Base-by-base conservation (phyloP, 2,888 invertebrate species). In the Sylvicola cinctus region DNA sequence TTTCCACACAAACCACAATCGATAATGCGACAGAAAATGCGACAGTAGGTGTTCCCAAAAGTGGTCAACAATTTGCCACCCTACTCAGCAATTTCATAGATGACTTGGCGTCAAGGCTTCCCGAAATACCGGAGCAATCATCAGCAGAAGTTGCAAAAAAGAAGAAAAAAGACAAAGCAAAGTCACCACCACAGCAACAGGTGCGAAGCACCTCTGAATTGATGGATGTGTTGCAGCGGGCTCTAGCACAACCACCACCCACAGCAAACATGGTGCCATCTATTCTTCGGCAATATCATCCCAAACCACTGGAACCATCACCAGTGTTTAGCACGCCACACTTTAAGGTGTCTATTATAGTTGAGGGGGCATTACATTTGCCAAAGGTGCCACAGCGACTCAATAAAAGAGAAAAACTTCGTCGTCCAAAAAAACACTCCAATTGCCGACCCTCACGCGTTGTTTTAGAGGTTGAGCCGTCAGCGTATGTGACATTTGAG, bases 401-500 rank as follows among this genome's bases (percentile, higher is more conserved):
- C 25, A 36, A 58, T 20, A 61, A 49, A 15, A 39, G 33, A 7
- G 43, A 39, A 31, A 40, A 41, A 16, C 47, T 48, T 16, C 49
- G 52, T 11, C 49, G 47, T 39, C 47, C 50, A 12, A 45, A 14
- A 2, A 25, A 25, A 25, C 25, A 25, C 7, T 10, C 62, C 34
- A n/a, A n/a, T n/a, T n/a, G n/a, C n/a, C n/a, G n/a, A n/a, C n/a
- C n/a, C n/a, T n/a, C n/a, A n/a, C n/a, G n/a, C n/a, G n/a, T n/a
- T n/a, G n/a, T n/a, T n/a, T n/a, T n/a, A n/a, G 52, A 55, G 14
- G 52, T 63, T 11, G 58, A 65, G 32, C 70, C 70, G 8, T 65
- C 63, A 44, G 63, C 66, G 28, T 72, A 70, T 45, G 70, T 70
- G 8, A 67, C 66, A 32, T 71, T 71, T 47, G 68, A 69, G 45